These are phyloP conservation scores for Lasioglossum pauxillum DNA, from an alignment of 2,888 invertebrate species.

Conservation along the genomic window DNA sequence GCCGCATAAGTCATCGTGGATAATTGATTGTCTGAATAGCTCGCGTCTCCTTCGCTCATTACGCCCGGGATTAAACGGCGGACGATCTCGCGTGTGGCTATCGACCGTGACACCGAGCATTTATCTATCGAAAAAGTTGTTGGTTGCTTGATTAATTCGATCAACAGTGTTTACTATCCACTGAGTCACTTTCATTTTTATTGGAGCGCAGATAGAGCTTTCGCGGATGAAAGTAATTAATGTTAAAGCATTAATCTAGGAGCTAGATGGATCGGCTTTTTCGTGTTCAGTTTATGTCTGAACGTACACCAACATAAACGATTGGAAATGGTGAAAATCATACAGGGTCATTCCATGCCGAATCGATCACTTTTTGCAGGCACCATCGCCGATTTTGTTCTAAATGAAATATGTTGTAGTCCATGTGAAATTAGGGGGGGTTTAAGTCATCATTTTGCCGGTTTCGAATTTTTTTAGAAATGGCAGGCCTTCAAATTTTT, in stretches of 20 bases:
- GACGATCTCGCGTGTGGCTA: neutral
- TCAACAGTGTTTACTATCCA: neutral
- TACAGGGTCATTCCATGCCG: no score
- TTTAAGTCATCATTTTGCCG: no score
- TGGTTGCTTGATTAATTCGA: neutral
- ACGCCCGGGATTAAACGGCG: neutral
- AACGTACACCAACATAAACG: no score
- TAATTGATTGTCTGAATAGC: constrained; percentile 29
- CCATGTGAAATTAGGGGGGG: no score
- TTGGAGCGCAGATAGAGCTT: neutral
- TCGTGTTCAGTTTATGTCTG: no score
- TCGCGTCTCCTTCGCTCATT: neutral
- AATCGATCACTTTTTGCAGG: no score
- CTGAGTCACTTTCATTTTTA: neutral
- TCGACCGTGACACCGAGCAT: neutral
- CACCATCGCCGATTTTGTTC: no score
- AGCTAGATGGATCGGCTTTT: neutral
- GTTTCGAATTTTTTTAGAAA: no score
- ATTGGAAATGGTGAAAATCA: no score
- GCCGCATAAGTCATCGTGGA: constrained; percentile 17
- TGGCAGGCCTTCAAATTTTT: no score
- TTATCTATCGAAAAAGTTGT: constrained; percentile 4
- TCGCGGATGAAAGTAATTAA: neutral
- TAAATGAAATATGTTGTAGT: no score
- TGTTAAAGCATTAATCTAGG: neutral